phyloP scores from a whole-genome alignment of 1,140 invertebrate genomes.

The Calycopis cecrops region DNA sequence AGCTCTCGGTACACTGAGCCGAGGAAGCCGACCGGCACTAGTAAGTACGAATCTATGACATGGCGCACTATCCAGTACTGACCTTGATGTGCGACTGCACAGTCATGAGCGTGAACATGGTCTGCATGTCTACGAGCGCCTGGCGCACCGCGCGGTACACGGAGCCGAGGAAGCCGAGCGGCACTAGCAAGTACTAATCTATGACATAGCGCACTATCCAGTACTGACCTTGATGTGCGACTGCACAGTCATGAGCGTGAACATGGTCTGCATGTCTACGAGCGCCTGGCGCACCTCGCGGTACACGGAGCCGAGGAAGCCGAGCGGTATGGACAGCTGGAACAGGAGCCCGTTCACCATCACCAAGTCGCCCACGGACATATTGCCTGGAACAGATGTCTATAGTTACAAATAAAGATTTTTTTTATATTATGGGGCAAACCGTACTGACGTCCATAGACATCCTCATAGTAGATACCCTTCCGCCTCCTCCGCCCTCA shows the following conservation, averaged over 20 bases:
- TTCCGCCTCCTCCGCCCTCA: too few species aligned
- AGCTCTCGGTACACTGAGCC: too few species aligned
- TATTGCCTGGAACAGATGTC: conserved; percentile 81
- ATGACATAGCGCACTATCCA: neutral
- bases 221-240: conserved; percentile 84
- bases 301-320: conserved; percentile 96
- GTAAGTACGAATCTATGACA: neutral
- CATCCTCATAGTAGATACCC: too few species aligned
- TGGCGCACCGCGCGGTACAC: too few species aligned
- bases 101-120: conserved; percentile 98
- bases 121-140: too few species aligned
- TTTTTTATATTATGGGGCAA: too few species aligned
- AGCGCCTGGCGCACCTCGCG: conserved; percentile 97
- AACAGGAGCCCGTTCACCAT: conserved; percentile 99
- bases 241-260: conserved; percentile 91
- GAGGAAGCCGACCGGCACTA: too few species aligned
- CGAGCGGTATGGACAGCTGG: conserved; percentile 97
- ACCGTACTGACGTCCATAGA: too few species aligned
- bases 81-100: conserved; percentile 86
- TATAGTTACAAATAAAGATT: conserved; percentile 12
- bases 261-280: conserved; percentile 99
- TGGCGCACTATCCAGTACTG: conserved; percentile 16
- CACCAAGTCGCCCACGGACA: conserved; percentile 98
- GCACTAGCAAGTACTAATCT: neutral
- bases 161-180: too few species aligned